These are phyloP conservation scores for Prionailurus bengalensis DNA, from an alignment of 2,113 vertebrate genomes.

Conservation along the genomic window DNA sequence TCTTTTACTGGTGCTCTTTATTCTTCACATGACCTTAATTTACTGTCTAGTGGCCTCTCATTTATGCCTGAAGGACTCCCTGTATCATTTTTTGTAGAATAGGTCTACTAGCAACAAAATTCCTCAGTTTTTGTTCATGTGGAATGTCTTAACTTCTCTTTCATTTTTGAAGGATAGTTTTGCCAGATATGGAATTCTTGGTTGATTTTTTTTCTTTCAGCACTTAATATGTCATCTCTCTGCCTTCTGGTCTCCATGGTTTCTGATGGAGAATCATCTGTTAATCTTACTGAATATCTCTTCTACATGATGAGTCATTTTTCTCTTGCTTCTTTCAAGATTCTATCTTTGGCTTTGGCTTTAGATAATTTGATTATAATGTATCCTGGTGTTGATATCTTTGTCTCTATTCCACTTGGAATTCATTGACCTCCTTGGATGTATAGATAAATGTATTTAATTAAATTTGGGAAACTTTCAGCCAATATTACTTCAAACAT, in stretches of 20 bases:
- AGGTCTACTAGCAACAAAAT: not conserved
- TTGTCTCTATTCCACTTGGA: not conserved
- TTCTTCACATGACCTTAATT: not conserved
- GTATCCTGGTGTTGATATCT: not conserved
- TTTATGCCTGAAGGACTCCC: not conserved
- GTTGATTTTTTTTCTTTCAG: not conserved
- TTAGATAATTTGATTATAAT: not conserved
- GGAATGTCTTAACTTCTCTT: not conserved
- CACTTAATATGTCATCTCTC: not conserved
- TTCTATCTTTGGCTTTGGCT: not conserved
- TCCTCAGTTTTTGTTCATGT: not conserved
- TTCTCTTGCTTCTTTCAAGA: not conserved
- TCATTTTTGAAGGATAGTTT: not conserved
- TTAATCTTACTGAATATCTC: not conserved
- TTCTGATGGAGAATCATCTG: not conserved
- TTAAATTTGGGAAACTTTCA: not conserved
- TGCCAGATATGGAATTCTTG: not conserved
- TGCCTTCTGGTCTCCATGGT: not conserved
- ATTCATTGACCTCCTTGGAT: not conserved
- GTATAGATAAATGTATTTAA: not conserved
- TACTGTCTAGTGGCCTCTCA: not conserved
- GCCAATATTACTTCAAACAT: not conserved
- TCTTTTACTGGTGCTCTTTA: not conserved
- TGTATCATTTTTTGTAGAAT: not conserved
- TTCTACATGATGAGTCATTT: not conserved